These are phyloP conservation scores for Pandion haliaetus DNA, from an alignment of 2,113 vertebrate genomes.

Conservation along the genomic window DNA sequence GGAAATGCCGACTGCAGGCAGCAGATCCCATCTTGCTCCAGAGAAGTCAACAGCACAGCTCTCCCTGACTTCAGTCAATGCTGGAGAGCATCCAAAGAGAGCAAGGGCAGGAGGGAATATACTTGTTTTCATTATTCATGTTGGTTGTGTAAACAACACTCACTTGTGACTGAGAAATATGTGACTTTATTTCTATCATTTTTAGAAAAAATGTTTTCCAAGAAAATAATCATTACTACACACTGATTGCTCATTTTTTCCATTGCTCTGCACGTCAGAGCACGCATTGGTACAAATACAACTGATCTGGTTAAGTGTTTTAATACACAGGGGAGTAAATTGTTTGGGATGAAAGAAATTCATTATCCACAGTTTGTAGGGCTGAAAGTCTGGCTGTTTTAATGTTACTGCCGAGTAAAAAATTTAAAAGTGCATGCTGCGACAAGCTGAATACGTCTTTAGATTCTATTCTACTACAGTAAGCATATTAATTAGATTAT, in stretches of 20 bases:
- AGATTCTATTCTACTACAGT: neutral
- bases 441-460: neutral
- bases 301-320: slow-evolving; percentile 49
- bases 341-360: slow-evolving; percentile 61
- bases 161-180: slow-evolving; percentile 28
- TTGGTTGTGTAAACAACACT: slow-evolving; percentile 21
- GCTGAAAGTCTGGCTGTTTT: slow-evolving; percentile 47
- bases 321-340: slow-evolving; percentile 40
- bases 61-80: slow-evolving; percentile 22
- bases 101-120: slow-evolving; percentile 41
- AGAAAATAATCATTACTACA: slow-evolving; percentile 49
- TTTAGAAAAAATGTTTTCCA: neutral
- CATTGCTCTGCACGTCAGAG: neutral
- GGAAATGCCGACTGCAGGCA: neutral
- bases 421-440: slow-evolving; percentile 18
- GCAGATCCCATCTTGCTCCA: neutral
- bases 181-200: slow-evolving; percentile 17
- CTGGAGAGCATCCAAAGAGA: slow-evolving; percentile 44
- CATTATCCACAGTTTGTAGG: slow-evolving; percentile 41
- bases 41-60: slow-evolving; percentile 18
- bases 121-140: slow-evolving; percentile 43
- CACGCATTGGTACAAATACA: neutral
- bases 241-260: slow-evolving; percentile 26
- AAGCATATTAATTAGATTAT: slow-evolving; percentile 54
- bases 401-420: neutral